Percentiles rank a stretch among this genome's conserved stretches.
Conservation (phyloP, 92 coral and sea anemone genomes). For the Paragorgia papillata region DNA sequence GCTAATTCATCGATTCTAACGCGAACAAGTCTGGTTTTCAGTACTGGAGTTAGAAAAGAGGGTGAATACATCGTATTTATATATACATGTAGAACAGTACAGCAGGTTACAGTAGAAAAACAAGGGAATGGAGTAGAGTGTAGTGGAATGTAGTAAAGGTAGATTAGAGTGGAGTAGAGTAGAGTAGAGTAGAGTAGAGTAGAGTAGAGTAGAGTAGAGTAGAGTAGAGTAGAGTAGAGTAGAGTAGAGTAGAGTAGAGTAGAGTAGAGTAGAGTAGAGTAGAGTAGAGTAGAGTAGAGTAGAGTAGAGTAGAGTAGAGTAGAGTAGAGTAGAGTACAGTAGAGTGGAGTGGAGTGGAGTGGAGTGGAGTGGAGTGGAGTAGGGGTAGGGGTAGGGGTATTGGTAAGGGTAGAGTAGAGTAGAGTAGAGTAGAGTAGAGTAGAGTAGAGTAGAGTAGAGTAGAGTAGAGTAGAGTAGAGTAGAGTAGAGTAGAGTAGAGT, state of each 20-base stretch:
- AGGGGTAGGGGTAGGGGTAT: too few relatives aligned
- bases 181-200: constrained; percentile 20
- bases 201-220: constrained; percentile 17
- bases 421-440: too few relatives aligned
- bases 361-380: too few relatives aligned
- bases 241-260: background rate
- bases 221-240: constrained; percentile 22
- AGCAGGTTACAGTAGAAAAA: too few relatives aligned
- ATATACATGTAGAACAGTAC: too few relatives aligned
- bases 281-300: constrained; percentile 27
- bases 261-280: background rate
- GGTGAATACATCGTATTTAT: too few relatives aligned
- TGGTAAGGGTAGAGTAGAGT: too few relatives aligned
- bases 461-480: too few relatives aligned
- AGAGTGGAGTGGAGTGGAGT: too few relatives aligned
- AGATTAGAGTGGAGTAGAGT: constrained; percentile 4
- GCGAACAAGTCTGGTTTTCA: constrained; percentile 75
- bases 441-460: too few relatives aligned
- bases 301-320: background rate
- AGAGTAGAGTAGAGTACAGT: too few relatives aligned
- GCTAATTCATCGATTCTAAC: constrained; percentile 84
- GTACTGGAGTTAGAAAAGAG: constrained; percentile 53
- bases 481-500: too few relatives aligned
- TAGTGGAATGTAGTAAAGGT: background rate
- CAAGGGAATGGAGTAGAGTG: background rate